Evolutionary conservation across 64 coral and sea anemone genomes (phyloP).

Genomic region (Porites lutea): DNA sequence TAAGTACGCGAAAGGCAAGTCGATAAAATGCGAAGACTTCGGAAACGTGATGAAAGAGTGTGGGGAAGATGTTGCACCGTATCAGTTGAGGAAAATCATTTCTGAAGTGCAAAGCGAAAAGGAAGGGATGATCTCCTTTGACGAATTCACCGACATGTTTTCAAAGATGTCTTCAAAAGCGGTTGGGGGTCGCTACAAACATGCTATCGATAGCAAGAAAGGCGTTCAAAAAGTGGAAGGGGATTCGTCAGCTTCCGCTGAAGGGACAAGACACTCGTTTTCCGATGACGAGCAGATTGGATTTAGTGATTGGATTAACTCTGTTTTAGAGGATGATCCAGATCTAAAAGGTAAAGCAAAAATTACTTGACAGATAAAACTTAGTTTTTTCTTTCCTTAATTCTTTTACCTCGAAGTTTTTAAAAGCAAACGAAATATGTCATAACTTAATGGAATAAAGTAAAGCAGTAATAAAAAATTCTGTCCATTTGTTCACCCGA

Average conservation of each 20-base stretch:
- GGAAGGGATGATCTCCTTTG: slow-evolving; percentile 65
- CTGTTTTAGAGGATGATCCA: slow-evolving; percentile 78
- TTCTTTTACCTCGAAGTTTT: too few relatives aligned
- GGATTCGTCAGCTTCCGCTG: slow-evolving; percentile 67
- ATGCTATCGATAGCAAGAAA: slow-evolving; percentile 76
- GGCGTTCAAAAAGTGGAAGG: slow-evolving; percentile 71
- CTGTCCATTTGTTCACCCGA: too few relatives aligned
- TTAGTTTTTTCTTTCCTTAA: too few relatives aligned
- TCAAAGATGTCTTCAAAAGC: slow-evolving; percentile 78
- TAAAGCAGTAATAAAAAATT: too few relatives aligned
- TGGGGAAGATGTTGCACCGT: slow-evolving; percentile 85
- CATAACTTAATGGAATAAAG: too few relatives aligned
- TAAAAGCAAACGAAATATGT: too few relatives aligned
- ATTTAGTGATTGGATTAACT: slow-evolving; percentile 98
- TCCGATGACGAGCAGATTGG: slow-evolving; percentile 87
- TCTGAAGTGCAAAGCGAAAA: slow-evolving; percentile 78
- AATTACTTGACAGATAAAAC: too few relatives aligned
- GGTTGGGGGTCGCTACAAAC: slow-evolving; percentile 83
- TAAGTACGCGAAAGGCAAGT: slow-evolving; percentile 69
- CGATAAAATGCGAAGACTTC: slow-evolving; percentile 75
- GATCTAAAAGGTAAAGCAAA: slow-evolving; percentile 61
- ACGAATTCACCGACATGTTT: slow-evolving; percentile 86
- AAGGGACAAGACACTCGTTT: slow-evolving; percentile 94
- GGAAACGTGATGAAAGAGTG: slow-evolving; percentile 90
- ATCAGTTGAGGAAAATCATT: slow-evolving; percentile 78